phyloP scores from a whole-genome alignment of 1,140 invertebrate genomes.

The Conus ventricosus region DNA sequence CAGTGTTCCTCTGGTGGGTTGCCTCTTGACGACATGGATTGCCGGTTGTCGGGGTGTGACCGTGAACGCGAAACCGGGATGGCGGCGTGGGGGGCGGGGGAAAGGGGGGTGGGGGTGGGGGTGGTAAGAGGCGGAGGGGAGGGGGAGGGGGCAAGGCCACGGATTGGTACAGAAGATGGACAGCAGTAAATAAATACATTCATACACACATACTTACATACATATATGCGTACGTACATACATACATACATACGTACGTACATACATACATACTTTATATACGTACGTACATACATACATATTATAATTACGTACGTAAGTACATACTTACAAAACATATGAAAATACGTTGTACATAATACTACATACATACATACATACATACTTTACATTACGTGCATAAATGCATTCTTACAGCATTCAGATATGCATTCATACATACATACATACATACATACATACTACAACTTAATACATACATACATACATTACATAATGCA shows the following conservation, averaged over 20 bases:
- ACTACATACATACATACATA: constrained; percentile 13
- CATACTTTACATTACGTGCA: constrained; percentile 16
- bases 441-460: constrained; percentile 22
- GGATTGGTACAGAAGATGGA: too few relatives aligned
- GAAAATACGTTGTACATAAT: too few relatives aligned
- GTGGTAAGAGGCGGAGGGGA: neutral
- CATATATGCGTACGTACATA: neutral
- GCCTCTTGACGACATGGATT: too few relatives aligned
- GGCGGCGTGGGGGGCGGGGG: neutral
- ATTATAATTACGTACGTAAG: neutral
- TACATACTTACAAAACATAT: too few relatives aligned
- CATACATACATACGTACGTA: constrained; percentile 15
- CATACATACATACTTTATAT: neutral
- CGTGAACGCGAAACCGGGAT: too few relatives aligned
- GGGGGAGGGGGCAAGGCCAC: neutral
- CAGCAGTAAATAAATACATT: too few relatives aligned
- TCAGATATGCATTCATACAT: too few relatives aligned
- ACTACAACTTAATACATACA: constrained; percentile 23
- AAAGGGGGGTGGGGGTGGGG: neutral
- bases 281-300: constrained; percentile 35
- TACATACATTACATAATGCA: constrained; percentile 30
- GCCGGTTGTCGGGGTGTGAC: too few relatives aligned
- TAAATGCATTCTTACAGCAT: too few relatives aligned
- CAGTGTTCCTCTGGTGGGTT: too few relatives aligned
- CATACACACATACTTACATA: too few relatives aligned